phyloP scores from a whole-genome alignment of 2,888 invertebrate species.

The Sarcophaga variegata region DNA sequence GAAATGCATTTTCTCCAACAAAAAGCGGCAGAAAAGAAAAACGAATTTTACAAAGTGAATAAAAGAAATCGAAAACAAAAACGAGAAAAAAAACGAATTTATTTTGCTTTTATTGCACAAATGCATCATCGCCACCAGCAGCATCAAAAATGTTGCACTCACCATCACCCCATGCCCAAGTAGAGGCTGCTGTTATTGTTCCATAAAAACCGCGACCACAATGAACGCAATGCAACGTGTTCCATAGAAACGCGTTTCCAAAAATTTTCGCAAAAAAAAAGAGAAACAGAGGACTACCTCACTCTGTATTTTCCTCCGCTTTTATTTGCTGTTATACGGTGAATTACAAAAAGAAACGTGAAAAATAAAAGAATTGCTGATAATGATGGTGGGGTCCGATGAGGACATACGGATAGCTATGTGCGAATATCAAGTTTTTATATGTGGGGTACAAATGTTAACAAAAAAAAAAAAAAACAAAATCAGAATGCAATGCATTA shows the following conservation, averaged over 20 bases:
- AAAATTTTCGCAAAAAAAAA: conserved; percentile 16
- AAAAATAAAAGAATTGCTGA: conserved; percentile 21
- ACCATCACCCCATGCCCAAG: neutral
- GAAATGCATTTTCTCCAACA: conserved; percentile 44
- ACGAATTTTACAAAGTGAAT: conserved; percentile 52
- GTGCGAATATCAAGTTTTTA: conserved; percentile 2
- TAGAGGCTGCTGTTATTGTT: conserved; percentile 32
- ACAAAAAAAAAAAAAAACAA: neutral
- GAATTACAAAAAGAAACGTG: neutral
- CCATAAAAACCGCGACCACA: conserved; percentile 70
- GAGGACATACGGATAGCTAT: neutral
- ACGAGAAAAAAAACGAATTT: too few species aligned
- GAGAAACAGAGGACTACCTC: neutral
- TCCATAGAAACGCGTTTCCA: conserved; percentile 66
- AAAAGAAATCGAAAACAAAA: conserved; percentile 1
- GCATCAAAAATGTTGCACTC: neutral
- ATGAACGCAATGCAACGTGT: conserved; percentile 70
- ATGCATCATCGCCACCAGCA: neutral
- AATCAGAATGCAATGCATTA: conserved; percentile 37
- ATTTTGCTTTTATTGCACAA: neutral
- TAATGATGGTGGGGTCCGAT: neutral
- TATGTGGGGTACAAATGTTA: conserved; percentile 26
- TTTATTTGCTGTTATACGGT: conserved; percentile 44
- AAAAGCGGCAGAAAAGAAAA: conserved; percentile 1
- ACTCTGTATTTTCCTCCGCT: conserved; percentile 43